Percentiles rank a stretch among this genome's conserved stretches.
Evolutionary conservation across 1,140 invertebrate species (phyloP).

Genomic region (Psix sp.): DNA sequence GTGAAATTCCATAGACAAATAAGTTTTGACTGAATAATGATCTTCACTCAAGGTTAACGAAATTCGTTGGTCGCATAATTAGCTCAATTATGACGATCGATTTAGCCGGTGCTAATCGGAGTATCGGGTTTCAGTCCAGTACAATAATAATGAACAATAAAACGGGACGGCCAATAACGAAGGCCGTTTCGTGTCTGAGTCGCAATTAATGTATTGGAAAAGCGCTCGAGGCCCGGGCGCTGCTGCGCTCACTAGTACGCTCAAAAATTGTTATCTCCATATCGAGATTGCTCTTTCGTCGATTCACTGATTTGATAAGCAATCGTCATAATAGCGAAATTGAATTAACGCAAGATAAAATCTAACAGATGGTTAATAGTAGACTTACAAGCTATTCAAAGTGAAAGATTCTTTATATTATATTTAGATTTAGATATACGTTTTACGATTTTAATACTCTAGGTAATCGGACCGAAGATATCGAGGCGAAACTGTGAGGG

Average conservation of each 20-base stretch:
- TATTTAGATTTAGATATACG: too few relatives aligned
- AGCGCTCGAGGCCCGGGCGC: background rate
- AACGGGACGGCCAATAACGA: conserved; percentile 16
- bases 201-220: conserved; percentile 26
- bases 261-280: conserved; percentile 1
- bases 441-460: conserved; percentile 12
- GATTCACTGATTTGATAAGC: conserved; percentile 4
- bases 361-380: too few relatives aligned
- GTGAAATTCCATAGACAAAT: too few relatives aligned
- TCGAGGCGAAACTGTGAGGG: background rate
- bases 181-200: conserved; percentile 19
- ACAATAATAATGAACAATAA: conserved; percentile 40
- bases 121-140: conserved; percentile 13
- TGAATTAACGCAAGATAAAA: too few relatives aligned
- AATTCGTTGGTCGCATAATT: background rate
- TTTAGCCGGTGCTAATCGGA: conserved; percentile 12
- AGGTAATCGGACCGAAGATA: background rate
- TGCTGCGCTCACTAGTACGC: background rate
- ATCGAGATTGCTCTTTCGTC: conserved; percentile 8
- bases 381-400: too few relatives aligned
- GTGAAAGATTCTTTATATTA: too few relatives aligned
- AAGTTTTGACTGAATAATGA: too few relatives aligned
- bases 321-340: conserved; percentile 15
- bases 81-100: conserved; percentile 17
- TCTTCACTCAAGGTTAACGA: conserved; percentile 3